phyloP scores from a whole-genome alignment of 2,888 invertebrate species.

The Dicranocentrus wangi region DNA sequence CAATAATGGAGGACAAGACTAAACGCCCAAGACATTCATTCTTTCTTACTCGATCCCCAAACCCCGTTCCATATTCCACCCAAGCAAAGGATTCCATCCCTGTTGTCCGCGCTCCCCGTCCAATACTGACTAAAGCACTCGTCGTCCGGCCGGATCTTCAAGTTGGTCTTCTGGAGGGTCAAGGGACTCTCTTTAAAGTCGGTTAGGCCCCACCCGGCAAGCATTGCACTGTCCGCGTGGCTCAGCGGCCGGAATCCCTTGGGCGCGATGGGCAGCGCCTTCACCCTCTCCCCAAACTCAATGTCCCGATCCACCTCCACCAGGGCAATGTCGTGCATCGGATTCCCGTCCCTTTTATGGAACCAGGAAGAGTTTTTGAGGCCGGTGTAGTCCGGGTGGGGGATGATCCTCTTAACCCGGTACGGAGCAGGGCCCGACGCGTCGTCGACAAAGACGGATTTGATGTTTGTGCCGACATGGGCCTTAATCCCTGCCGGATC shows the following conservation, averaged over 20 bases:
- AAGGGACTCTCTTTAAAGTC: not conserved
- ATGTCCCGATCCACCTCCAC: slow-evolving; percentile 17
- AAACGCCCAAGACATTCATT: not conserved
- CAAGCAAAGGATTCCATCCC: not conserved
- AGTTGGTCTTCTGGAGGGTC: slow-evolving; percentile 26
- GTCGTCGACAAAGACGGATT: no score
- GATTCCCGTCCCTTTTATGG: no score
- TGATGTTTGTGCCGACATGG: no score
- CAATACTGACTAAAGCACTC: not conserved
- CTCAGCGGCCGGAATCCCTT: not conserved
- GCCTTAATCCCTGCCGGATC: no score
- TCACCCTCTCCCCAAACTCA: slow-evolving; percentile 5
- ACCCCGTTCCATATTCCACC: slow-evolving; percentile 21
- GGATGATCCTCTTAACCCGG: no score
- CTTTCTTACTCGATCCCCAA: slow-evolving; percentile 7
- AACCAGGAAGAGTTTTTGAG: no score
- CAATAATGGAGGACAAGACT: no score
- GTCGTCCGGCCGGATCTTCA: slow-evolving; percentile 4
- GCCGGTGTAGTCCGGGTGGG: no score
- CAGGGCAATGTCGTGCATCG: slow-evolving; percentile 33
- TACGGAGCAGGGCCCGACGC: no score
- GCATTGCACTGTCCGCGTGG: slow-evolving; percentile 1
- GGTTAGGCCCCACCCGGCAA: slow-evolving; percentile 41
- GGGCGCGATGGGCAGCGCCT: slow-evolving; percentile 14
- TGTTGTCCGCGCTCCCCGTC: not conserved